Base-by-base conservation (phyloP, 2,113 vertebrate genomes). In the Eretmochelys imbricata region DNA sequence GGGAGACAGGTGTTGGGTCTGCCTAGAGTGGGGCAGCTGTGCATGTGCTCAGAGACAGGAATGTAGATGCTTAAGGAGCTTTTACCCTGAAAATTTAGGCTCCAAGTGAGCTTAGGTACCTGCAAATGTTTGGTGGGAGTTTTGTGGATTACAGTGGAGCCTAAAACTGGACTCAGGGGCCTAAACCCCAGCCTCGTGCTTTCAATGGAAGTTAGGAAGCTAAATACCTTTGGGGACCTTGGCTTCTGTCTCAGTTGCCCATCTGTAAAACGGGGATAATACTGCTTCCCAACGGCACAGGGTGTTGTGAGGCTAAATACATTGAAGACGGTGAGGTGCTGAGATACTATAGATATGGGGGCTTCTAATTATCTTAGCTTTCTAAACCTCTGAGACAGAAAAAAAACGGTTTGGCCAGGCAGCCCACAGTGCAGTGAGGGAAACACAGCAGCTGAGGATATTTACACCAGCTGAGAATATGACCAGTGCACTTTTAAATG, bases 401-500 rank as follows among this genome's bases (percentile, higher is more conserved):
- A 51, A 69, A 76, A 24, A 24, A 6, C 42, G 11, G 22, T 76
- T 48, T 76, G 49, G 49, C 5, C 11, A n/a, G 8, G 29, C 17
- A 50, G 16, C 5, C 5, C 5, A 6, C 9, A 51, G 31, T 35
- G 17, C 31, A 10, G 29, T 19, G 29, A 29, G 16, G 31, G 78
- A 49, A 35, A 50, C 49, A 48, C 22, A 7, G 6, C 51, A 20
- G 51, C 19, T 53, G 19, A 20, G 6, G 51, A 53, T 53, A 53
- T 53, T 53, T 53, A 53, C 51, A 19, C 51, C 19, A 3, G 53
- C 53, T 54, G 53, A 22, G 20, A 16, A 54, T 93, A 93, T 91
- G 84, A 79, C 88, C 93, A 96, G 88, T 88, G 29, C 29, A 42
- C 59, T 78, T 85, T 78, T 86, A 89, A 93, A 89, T 2, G 5